Percentiles rank a stretch among this genome's conserved stretches.
Evolutionary conservation across 2,888 invertebrate species (phyloP).

Genomic region (Lomographa bimaculata): DNA sequence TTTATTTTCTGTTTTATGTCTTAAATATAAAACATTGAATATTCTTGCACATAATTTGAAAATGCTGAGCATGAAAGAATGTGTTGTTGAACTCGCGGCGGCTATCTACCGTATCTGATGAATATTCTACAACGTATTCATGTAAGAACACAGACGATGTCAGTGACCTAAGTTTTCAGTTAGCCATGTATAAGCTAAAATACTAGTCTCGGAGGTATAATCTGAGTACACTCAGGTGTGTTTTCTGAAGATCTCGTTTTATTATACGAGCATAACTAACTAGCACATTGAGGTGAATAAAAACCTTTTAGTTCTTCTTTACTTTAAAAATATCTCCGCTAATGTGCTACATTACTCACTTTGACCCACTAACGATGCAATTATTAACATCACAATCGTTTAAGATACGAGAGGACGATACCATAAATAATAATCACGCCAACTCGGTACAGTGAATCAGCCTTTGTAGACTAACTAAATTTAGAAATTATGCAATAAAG

Average conservation of each 20-base stretch:
- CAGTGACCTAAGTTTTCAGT: slow-evolving; percentile 31
- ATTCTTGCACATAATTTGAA: not conserved
- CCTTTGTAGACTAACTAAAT: slow-evolving; percentile 2
- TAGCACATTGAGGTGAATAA: too few relatives aligned
- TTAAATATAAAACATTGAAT: not conserved
- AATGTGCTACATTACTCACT: not conserved
- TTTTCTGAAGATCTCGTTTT: slow-evolving; percentile 18
- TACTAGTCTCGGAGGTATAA: slow-evolving; percentile 17
- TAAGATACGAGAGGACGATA: slow-evolving; percentile 2
- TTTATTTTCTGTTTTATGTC: not conserved
- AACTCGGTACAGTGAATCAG: slow-evolving; percentile 12
- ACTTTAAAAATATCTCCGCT: not conserved
- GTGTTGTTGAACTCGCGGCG: slow-evolving; percentile 17
- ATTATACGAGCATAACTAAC: too few relatives aligned
- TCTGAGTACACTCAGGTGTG: slow-evolving; percentile 21
- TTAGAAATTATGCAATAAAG: slow-evolving; percentile 14
- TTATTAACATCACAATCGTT: slow-evolving; percentile 13
- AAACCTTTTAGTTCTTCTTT: not conserved
- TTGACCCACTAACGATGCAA: slow-evolving; percentile 10
- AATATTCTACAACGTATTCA: slow-evolving; percentile 25
- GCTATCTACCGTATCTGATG: slow-evolving; percentile 19
- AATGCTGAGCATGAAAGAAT: slow-evolving; percentile 2
- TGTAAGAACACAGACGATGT: slow-evolving; percentile 20
- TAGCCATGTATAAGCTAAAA: slow-evolving; percentile 18
- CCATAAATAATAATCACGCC: slow-evolving; percentile 10